Percentiles rank a stretch among this genome's conserved stretches.
phyloP scores from a whole-genome alignment of 2,113 vertebrate species.

The Suricata suricatta region DNA sequence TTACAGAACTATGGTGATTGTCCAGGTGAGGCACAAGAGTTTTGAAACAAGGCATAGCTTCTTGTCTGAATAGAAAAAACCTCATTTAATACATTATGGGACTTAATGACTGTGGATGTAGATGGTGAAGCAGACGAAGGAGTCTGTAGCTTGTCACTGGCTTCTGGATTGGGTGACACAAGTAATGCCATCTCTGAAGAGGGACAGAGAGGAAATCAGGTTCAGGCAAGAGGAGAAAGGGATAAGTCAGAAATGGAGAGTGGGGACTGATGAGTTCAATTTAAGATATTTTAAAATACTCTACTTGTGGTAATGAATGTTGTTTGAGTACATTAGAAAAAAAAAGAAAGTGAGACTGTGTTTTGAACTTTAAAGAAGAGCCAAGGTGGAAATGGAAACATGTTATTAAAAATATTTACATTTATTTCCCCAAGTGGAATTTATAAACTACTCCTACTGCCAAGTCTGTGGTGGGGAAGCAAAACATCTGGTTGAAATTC shows the following conservation, averaged over 20 bases:
- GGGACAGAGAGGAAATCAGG: neutral
- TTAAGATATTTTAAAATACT: conserved; percentile 40
- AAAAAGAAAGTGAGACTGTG: neutral
- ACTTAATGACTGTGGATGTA: neutral
- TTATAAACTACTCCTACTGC: conserved; percentile 36
- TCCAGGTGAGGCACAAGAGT: neutral
- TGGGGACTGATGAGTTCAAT: neutral
- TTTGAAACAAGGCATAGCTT: neutral
- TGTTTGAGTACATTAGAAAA: neutral
- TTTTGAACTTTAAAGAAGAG: conserved; percentile 63
- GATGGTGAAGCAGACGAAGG: neutral
- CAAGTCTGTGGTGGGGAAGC: conserved; percentile 28
- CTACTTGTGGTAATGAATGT: neutral
- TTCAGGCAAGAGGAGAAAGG: neutral
- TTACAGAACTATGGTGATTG: neutral
- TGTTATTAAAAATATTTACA: conserved; percentile 72
- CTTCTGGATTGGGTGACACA: neutral
- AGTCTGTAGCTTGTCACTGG: neutral
- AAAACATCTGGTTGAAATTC: conserved; percentile 70
- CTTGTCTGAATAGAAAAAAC: neutral
- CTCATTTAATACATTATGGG: neutral
- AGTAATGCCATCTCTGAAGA: neutral
- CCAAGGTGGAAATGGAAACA: conserved; percentile 48
- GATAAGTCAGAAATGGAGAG: no score
- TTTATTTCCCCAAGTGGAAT: conserved; percentile 56